Conservation (phyloP, 2,888 invertebrate genomes). For the Microctonus aethiopoides region DNA sequence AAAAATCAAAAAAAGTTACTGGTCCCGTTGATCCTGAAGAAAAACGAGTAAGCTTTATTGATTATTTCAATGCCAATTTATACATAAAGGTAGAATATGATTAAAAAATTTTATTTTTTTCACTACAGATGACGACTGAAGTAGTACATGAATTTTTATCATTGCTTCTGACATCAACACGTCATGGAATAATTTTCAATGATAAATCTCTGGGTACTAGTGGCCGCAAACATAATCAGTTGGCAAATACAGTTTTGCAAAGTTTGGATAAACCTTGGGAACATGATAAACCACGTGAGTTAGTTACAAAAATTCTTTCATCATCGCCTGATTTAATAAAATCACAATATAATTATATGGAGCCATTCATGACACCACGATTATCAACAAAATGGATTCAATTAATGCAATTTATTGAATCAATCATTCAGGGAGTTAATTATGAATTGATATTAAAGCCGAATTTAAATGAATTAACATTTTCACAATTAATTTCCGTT, state of each 20-base stretch:
- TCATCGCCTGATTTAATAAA: conserved; percentile 80
- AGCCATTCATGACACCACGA: conserved; percentile 73
- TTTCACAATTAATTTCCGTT: conserved; percentile 70
- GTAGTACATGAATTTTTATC: conserved; percentile 77
- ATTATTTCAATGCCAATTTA: background rate
- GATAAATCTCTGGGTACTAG: conserved; percentile 75
- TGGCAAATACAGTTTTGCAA: conserved; percentile 74
- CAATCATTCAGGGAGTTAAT: conserved; percentile 56
- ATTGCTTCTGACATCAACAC: conserved; percentile 80
- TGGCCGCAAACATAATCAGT: conserved; percentile 72
- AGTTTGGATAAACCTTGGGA: conserved; percentile 78
- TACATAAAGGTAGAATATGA: background rate
- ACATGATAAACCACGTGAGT: conserved; percentile 73
- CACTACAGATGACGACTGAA: conserved; percentile 69
- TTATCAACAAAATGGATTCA: conserved; percentile 58
- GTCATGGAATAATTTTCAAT: conserved; percentile 81
- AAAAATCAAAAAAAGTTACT: conserved; percentile 59
- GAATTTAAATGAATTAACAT: conserved; percentile 67
- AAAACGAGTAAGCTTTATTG: conserved; percentile 57
- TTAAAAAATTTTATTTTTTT: conserved; percentile 24
- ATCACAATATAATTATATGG: conserved; percentile 72
- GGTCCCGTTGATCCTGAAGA: conserved; percentile 61
- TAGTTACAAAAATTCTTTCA: conserved; percentile 73
- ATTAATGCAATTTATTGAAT: conserved; percentile 56
- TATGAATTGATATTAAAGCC: conserved; percentile 65